A percentile compares a stretch with the other conserved stretches of the same genome.
Conservation (phyloP, 2,888 invertebrate species). For the Catonia carolina region DNA sequence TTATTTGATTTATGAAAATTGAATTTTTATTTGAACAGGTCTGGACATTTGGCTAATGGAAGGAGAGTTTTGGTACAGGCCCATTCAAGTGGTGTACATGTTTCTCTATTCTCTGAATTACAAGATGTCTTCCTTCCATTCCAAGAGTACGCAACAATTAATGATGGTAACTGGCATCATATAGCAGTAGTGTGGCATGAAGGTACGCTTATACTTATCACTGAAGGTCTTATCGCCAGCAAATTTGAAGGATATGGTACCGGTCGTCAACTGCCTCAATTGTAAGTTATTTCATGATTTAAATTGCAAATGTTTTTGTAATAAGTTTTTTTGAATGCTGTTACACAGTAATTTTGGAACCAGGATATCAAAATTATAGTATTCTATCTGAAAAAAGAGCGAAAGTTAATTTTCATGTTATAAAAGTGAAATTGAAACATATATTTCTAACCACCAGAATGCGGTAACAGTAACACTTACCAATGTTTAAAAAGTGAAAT, state of each 20-base stretch:
- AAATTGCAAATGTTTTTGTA: conserved; percentile 9
- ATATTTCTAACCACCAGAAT: no score
- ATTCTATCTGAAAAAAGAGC: no score
- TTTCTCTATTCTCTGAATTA: conserved; percentile 80
- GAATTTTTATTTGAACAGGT: conserved; percentile 45
- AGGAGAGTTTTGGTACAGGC: conserved; percentile 82
- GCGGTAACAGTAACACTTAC: no score
- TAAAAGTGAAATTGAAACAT: no score
- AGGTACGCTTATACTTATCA: conserved; percentile 81
- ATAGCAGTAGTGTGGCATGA: conserved; percentile 94
- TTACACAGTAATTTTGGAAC: no score
- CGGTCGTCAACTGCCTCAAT: conserved; percentile 72
- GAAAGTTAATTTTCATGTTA: no score
- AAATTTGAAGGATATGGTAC: conserved; percentile 83
- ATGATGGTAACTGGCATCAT: conserved; percentile 96
- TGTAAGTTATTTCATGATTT: conserved; percentile 57
- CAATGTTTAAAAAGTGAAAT: no score
- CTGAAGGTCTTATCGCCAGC: conserved; percentile 93
- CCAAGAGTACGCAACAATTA: conserved; percentile 85
- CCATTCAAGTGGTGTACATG: conserved; percentile 87
- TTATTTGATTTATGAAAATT: no score
- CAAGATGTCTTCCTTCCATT: conserved; percentile 87
- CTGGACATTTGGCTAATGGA: conserved; percentile 68
- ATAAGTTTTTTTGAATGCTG: conserved; percentile 20
- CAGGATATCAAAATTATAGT: no score